Conservation (phyloP, 2,888 invertebrate species). For the Camptogramma bilineatum region DNA sequence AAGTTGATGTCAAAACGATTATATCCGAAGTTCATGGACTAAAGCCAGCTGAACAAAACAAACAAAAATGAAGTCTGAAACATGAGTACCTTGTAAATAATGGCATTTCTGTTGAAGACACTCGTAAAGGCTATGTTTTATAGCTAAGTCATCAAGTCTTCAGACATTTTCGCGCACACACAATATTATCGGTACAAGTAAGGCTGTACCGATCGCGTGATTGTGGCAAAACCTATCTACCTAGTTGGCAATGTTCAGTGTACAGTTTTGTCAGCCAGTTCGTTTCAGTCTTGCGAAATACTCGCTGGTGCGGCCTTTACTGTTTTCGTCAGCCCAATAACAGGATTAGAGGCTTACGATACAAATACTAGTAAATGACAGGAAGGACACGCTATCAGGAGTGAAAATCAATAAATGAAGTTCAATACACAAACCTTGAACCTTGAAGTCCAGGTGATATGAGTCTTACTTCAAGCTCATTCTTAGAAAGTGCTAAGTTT, state of each 20-base stretch:
- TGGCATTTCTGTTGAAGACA: background rate
- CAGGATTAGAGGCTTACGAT: constrained; percentile 36
- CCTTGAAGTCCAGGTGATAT: background rate
- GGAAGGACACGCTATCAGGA: constrained; percentile 26
- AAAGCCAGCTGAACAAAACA: constrained; percentile 3
- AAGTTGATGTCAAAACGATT: constrained; percentile 12
- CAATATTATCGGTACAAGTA: constrained; percentile 60
- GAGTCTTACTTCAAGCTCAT: background rate
- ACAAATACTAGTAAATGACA: constrained; percentile 40
- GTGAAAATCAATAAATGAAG: constrained; percentile 23
- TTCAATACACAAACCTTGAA: background rate
- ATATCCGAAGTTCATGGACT: constrained; percentile 17
- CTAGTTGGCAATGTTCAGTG: constrained; percentile 72
- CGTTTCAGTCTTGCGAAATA: constrained; percentile 74
- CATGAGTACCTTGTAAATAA: constrained; percentile 3
- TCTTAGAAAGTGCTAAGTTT: constrained; percentile 2
- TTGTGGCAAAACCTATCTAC: constrained; percentile 76
- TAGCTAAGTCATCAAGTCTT: constrained; percentile 33
- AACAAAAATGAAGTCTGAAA: constrained; percentile 3
- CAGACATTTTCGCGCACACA: constrained; percentile 57
- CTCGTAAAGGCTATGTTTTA: constrained; percentile 42
- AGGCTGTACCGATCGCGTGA: constrained; percentile 73
- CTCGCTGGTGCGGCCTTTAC: constrained; percentile 58
- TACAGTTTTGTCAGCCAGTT: constrained; percentile 72
- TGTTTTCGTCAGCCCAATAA: constrained; percentile 38